Base-by-base conservation (phyloP, 2,113 vertebrate genomes). In the Calonectris borealis region DNA sequence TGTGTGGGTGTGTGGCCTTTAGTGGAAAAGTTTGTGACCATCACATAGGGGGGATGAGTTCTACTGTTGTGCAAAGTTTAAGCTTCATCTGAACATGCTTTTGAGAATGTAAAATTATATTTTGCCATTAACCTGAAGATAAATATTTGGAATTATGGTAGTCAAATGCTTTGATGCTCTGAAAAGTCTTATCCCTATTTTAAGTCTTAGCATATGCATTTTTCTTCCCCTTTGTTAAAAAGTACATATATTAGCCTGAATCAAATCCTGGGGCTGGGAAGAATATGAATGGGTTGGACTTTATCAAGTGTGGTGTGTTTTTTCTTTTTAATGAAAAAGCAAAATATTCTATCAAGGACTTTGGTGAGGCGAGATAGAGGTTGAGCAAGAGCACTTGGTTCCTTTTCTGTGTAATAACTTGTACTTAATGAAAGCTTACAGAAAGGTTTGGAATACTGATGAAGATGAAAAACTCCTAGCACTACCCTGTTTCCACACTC, bases 291-390 rank as follows among this genome's bases (percentile, higher is more conserved):
- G 12, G 11, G 4, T 32, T 84, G 19, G 16, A n/a, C 2, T 87
- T 75, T 2, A 13, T 54, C 1, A 38, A 71, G 20, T 40, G 40
- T 40, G 40, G 40, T 40, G 40, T 40, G 0, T 7, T 16, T 14
- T 20, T 40, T 42, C 29, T n/a, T 36, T 3, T n/a, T 7, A 29
- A n/a, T n/a, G 0, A 40, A 78, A 11, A n/a, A 16, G 4, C 3
- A 20, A 57, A 65, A 36, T 70, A 42, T 15, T 44, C 7, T 36
- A 0, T 38, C 20, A 62, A 24, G 52, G 13, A 19, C 32, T 76
- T 83, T 5, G 6, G 18, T 69, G 24, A 64, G 8, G 7, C 0
- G 2, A 0, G 0, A 79, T 2, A 26, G 24, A 72, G 2, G 8
- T 26, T 80, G 10, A 16, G 2, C 16, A 49, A 25, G 16, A 73